Evolutionary conservation across 2,113 vertebrate species (phyloP), one percentile per base, ranked within the genome.

Genomic region (Rana temporaria): DNA sequence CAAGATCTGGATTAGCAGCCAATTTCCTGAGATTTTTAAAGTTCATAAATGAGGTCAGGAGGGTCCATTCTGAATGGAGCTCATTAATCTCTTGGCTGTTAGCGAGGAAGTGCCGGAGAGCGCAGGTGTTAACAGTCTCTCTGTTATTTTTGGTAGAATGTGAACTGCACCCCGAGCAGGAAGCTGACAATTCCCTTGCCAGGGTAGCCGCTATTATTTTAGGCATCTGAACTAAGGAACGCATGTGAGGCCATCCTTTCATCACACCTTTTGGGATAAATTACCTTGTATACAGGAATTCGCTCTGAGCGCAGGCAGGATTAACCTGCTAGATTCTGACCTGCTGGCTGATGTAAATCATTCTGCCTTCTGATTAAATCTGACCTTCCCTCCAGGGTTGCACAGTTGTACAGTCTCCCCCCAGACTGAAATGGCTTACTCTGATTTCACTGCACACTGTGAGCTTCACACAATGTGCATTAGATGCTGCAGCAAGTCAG

Each of bases 81-180:
- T 90, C 89, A 93, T 93, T 89, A 92, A 93, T 94, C 93, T 93
- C 92, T 88, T 85, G 79, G 88, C 82, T 89, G 89, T 89, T 83
- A 86, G 90, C 38, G 78, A 91, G 92, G 92, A 91, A 93, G 87
- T 20, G 78, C 84, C 87, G 89, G 88, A 85, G 89, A 90, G 89
- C 80, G 87, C 93, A 94, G 91, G 92, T 94, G 93, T 91, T 91
- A 92, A 93, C 90, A 91, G 92, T 89, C 86, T 78, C 85, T 15
- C 85, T 91, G 93, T 93, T 93, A 93, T 93, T 94, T 93, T 92
- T 91, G 92, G 93, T 91, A 93, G 91, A 89, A 90, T 86, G 87
- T 86, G 90, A 90, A 87, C 85, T 77, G 90, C 90, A 92, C 92
- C 90, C 90, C 90, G 92, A 88, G 19, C 91, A 93, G 92, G 94